These are phyloP conservation scores for Sander vitreus DNA, from an alignment of 2,113 vertebrate genomes.

Conservation along the genomic window DNA sequence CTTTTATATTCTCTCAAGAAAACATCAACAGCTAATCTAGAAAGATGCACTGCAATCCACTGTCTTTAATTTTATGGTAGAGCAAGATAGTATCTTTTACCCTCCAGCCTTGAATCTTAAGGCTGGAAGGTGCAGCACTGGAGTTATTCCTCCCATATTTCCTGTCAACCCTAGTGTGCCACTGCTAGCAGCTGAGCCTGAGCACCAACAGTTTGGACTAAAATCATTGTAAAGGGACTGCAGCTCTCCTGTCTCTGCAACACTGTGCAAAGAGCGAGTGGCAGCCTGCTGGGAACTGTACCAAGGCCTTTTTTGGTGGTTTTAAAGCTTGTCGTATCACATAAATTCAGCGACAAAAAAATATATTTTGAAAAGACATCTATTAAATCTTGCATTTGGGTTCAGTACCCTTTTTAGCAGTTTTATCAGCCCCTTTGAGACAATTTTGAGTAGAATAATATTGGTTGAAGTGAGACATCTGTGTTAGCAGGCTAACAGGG, in stretches of 20 bases:
- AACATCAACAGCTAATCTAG: slow-evolving; percentile 4
- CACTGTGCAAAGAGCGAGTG: slow-evolving; percentile 8
- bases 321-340: slow-evolving; percentile 23
- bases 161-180: slow-evolving; percentile 27
- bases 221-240: slow-evolving; percentile 48
- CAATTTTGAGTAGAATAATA: not conserved
- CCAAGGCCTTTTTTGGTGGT: not conserved
- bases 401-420: not conserved
- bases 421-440: slow-evolving; percentile 19
- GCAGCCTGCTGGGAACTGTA: slow-evolving; percentile 27
- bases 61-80: slow-evolving; percentile 22
- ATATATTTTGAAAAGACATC: slow-evolving; percentile 33
- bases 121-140: slow-evolving; percentile 4
- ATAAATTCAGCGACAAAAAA: slow-evolving; percentile 13
- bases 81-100: slow-evolving; percentile 25
- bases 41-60: slow-evolving; percentile 13
- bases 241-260: slow-evolving; percentile 30
- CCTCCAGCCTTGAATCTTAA: slow-evolving; percentile 24
- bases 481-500: not conserved
- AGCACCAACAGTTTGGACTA: slow-evolving; percentile 27
- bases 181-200: slow-evolving; percentile 8
- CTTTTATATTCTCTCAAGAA: slow-evolving; percentile 10
- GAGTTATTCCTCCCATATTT: slow-evolving; percentile 54
- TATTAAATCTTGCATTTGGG: not conserved
- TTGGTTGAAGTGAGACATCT: not conserved